Percentiles rank a stretch among this genome's conserved stretches.
phyloP scores from a whole-genome alignment of 2,797 vertebrate species.

The Sylvia borin region DNA sequence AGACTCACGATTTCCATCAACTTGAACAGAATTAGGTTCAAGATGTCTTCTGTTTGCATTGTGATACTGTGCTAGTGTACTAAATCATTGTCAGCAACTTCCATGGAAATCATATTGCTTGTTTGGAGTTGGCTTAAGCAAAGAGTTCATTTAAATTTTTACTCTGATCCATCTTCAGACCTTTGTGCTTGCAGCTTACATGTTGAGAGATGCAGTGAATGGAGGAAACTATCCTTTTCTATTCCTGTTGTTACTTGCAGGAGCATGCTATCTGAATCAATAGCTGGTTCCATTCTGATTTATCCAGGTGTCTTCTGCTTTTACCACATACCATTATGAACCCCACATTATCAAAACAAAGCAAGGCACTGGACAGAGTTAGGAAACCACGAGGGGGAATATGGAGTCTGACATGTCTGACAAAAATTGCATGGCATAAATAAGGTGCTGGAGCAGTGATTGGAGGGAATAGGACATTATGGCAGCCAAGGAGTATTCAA shows the following conservation, averaged over 20 bases:
- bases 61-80: background rate
- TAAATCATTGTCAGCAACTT: background rate
- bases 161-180: background rate
- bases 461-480: background rate
- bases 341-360: background rate
- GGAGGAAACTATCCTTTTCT: background rate
- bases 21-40: background rate
- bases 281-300: background rate
- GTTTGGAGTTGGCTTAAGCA: background rate
- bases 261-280: background rate
- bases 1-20: background rate
- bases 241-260: background rate
- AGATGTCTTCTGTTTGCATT: background rate
- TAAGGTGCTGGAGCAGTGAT: background rate
- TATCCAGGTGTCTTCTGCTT: background rate
- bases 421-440: background rate
- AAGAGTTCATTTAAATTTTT: background rate
- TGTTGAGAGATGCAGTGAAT: background rate
- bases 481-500: background rate
- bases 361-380: background rate
- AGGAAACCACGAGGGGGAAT: background rate
- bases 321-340: background rate
- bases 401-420: background rate
- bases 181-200: background rate
- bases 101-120: background rate